Conservation (phyloP, 2,113 vertebrate species). For the Pedetes capensis region DNA sequence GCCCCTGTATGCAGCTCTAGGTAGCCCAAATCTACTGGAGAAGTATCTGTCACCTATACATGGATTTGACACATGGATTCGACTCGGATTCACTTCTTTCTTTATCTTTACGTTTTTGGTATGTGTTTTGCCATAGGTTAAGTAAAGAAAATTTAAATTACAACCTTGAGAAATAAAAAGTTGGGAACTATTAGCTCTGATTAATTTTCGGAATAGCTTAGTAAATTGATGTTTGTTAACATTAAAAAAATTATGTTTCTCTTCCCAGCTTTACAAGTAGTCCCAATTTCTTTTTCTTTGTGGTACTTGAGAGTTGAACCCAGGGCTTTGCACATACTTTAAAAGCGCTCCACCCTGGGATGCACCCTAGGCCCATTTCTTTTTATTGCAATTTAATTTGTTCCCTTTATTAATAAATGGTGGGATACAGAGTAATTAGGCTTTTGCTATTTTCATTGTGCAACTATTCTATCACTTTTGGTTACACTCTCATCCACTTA, state of each 20-base stretch:
- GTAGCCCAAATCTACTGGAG: background rate
- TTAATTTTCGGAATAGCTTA: constrained; percentile 1
- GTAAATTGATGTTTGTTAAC: background rate
- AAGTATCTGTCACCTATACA: background rate
- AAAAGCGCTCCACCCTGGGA: no score
- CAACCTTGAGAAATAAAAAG: background rate
- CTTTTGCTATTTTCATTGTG: no score
- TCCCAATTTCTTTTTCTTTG: no score
- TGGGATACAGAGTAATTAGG: no score
- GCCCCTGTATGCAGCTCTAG: background rate
- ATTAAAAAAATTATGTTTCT: background rate
- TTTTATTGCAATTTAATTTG: no score
- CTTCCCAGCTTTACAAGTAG: background rate
- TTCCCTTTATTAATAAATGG: no score
- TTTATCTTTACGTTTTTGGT: background rate
- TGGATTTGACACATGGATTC: background rate
- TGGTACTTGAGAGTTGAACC: no score
- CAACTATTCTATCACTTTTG: no score
- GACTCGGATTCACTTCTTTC: background rate
- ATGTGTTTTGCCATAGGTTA: background rate
- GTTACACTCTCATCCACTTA: no score
- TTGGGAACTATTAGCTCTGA: background rate
- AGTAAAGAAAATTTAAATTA: constrained; percentile 1
- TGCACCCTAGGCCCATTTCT: no score
- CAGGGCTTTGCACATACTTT: no score